A percentile compares a stretch with the other conserved stretches of the same genome.
Conservation (phyloP, 2,113 vertebrate genomes). For the Thamnophis sirtalis region DNA sequence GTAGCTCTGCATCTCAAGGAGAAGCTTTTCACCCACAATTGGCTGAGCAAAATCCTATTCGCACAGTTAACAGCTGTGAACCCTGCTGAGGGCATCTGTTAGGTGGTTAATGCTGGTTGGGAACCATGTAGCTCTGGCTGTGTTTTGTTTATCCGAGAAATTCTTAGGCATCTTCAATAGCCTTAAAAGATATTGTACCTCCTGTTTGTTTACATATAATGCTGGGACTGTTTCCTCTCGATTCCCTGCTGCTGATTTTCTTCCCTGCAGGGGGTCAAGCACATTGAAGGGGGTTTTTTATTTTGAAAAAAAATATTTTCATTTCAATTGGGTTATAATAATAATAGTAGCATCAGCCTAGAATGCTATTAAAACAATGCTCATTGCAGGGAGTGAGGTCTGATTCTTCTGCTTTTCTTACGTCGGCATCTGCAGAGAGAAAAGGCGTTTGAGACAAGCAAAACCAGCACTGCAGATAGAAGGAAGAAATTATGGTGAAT, state of each 20-base stretch:
- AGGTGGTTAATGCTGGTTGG: slow-evolving; percentile 50
- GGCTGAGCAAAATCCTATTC: slow-evolving; percentile 47
- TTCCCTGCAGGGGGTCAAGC: slow-evolving; percentile 46
- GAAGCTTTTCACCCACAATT: slow-evolving; percentile 46
- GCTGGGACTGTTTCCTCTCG: slow-evolving; percentile 28
- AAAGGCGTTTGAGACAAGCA: neutral
- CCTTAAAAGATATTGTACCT: slow-evolving; percentile 45
- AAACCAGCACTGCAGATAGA: neutral
- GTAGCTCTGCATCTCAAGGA: slow-evolving; percentile 16
- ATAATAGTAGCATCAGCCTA: slow-evolving; percentile 27
- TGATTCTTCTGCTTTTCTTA: slow-evolving; percentile 10
- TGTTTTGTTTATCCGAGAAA: slow-evolving; percentile 58
- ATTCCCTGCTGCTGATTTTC: slow-evolving; percentile 48
- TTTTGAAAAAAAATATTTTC: slow-evolving; percentile 36
- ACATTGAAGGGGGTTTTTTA: slow-evolving; percentile 31
- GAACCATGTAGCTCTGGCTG: slow-evolving; percentile 36
- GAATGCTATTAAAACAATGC: slow-evolving; percentile 43
- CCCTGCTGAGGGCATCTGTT: slow-evolving; percentile 64
- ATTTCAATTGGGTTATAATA: slow-evolving; percentile 47
- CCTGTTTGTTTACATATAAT: slow-evolving; percentile 55
- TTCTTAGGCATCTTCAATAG: slow-evolving; percentile 43
- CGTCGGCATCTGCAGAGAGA: slow-evolving; percentile 8
- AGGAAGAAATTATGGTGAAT: neutral
- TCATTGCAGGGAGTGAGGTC: neutral
- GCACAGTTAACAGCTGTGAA: slow-evolving; percentile 50